Base-by-base conservation (phyloP, 2,888 invertebrate genomes). In the Smittia aterrima region DNA sequence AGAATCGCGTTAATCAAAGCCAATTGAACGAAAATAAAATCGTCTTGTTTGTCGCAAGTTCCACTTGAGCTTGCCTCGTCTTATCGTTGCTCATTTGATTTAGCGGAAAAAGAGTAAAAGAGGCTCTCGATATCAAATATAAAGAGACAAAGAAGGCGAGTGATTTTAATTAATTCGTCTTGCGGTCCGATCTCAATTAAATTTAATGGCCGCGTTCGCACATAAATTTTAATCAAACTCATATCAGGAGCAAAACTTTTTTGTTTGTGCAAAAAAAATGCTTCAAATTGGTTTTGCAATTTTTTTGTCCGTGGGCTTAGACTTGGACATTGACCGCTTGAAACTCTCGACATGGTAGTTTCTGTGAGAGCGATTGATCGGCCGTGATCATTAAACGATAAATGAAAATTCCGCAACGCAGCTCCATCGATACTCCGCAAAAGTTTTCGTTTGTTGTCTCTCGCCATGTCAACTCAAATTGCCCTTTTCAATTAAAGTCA, bases 141-240 rank as follows among this genome's bases (percentile, higher is more conserved):
- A 6, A 58, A 64, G 64, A 4, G 24, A 20, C 16, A 4, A 24
- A 22, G 7, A 24, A 24, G 27, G 71, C 70, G 16, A 32, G 32
- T 32, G 11, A 9, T 32, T 24, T 71, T 71, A 71, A 71, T 71
- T 58, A 71, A 58, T 71, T 54, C 32, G 71, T 71, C 53, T 47
- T 27, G 13, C 20, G 58, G 18, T 38, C 58, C n/a, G 58, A 38
- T 18, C 71, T 71, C 71, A 71, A 71, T 71, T 58, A 71, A 71
- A 40, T 53, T 24, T 24, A 13, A 27, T 53, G n/a, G 53, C 1
- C 53, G 16, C 53, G 47, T n/a, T 47, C 16, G 47, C 16, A 47
- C 40, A 71, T 71, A 71, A 71, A 71, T 71, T 71, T 71, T 32
- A 71, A 71, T 71, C 22, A 58, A 71, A 38, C 13, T 71, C 58